Evolutionary conservation across 1,140 invertebrate genomes (phyloP), one percentile per base, ranked within the genome.

Genomic region (Bombus ignitus): DNA sequence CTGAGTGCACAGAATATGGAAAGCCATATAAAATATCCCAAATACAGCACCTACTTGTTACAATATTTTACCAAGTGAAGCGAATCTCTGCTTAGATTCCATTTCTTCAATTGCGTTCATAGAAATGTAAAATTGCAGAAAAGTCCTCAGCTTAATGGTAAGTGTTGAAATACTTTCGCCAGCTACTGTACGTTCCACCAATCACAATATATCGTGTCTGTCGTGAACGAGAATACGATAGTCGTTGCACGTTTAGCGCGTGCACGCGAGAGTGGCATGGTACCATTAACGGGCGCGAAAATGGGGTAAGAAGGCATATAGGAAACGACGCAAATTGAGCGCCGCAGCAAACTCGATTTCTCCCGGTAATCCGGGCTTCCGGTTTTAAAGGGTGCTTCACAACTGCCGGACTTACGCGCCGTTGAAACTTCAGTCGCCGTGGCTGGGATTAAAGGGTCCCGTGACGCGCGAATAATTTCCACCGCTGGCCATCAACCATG

Each of bases 291-390:
- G 4, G 59, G 57, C 66, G 66, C 68, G 88, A 90, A 88, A 93
- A 93, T 92, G 87, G 91, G 92, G 86, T 94, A 95, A 95, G 94
- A 94, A 94, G 94, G 94, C 94, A 93, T 94, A 94, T 94, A 95
- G 94, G 95, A 95, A 95, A 92, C 94, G 92, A 92, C 92, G 94
- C 92, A 93, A 95, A 95, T 95, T 93, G 94, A 93, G 93, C 93
- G 90, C 92, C 90, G 86, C 89, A 89, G 92, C 88, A 92, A 94
- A 94, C 93, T 95, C 93, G 92, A 95, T 95, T 95, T 94, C 94
- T 92, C 88, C 92, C 93, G 93, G 92, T 94, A 94, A 94, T 94
- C 91, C 91, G 75, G 85, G 88, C 92, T 93, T 94, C 94, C 92
- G 92, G 86, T 93, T 91, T 91, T 86, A 92, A 91, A 92, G 92